Evolutionary conservation across 2,113 vertebrate genomes (phyloP).

Genomic region (Gavialis gangeticus): DNA sequence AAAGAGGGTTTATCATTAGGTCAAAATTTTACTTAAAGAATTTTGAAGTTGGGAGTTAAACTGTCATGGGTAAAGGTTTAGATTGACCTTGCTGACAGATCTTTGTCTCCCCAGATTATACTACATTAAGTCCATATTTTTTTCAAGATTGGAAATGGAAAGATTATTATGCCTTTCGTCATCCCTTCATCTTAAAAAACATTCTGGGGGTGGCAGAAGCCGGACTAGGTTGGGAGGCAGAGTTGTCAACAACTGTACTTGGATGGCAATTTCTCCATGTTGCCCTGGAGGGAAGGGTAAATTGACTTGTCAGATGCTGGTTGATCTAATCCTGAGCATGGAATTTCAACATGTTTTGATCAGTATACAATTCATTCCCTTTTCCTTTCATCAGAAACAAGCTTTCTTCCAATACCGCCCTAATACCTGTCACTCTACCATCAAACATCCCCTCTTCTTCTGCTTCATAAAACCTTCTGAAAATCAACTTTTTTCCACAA

Average conservation of each 20-base stretch:
- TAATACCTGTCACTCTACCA: background rate
- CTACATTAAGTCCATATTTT: background rate
- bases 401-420: accelerated
- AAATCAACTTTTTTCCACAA: background rate
- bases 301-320: background rate
- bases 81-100: background rate
- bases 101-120: background rate
- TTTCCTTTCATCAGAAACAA: background rate
- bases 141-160: background rate
- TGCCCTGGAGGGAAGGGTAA: background rate
- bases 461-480: background rate
- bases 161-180: background rate
- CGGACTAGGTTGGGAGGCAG: background rate
- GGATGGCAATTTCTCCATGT: background rate
- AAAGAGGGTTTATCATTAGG: slow-evolving; percentile 11
- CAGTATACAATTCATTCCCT: background rate
- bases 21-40: background rate
- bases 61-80: accelerated
- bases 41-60: background rate
- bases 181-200: background rate
- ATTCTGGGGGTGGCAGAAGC: background rate
- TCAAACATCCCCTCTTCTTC: background rate
- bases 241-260: background rate
- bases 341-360: background rate
- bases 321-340: background rate